phyloP scores from a whole-genome alignment of 2,113 vertebrate species.

The Dasyornis broadbenti region DNA sequence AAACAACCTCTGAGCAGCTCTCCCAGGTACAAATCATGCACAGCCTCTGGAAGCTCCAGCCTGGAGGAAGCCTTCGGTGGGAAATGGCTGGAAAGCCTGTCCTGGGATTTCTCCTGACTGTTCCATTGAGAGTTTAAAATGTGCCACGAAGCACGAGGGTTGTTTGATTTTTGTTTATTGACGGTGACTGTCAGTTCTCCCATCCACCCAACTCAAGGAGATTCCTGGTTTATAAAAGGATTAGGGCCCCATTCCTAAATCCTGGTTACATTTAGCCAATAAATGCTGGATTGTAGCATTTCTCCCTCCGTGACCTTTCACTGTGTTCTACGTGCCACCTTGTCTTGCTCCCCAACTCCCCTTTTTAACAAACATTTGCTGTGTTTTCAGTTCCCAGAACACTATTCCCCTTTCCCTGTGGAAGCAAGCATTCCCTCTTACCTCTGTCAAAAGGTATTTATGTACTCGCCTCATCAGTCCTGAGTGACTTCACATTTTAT shows the following conservation, averaged over 20 bases:
- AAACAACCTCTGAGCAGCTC: not conserved
- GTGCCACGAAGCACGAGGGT: rapidly evolving
- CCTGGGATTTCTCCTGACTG: not conserved
- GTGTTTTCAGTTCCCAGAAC: not conserved
- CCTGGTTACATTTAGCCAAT: not conserved
- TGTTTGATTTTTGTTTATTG: not conserved
- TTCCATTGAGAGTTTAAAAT: rapidly evolving
- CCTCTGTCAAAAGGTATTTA: not conserved
- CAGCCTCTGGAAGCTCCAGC: not conserved
- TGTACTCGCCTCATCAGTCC: not conserved
- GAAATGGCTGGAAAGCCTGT: not conserved
- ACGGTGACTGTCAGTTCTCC: rapidly evolving
- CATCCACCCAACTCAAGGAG: not conserved
- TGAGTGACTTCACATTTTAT: not conserved
- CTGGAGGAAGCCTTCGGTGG: not conserved
- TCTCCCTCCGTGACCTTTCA: not conserved
- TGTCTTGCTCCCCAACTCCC: not conserved
- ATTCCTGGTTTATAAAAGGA: not conserved
- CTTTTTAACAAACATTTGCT: not conserved
- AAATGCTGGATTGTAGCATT: not conserved
- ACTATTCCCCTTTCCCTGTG: not conserved
- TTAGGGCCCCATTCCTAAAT: not conserved
- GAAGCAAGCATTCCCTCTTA: not conserved
- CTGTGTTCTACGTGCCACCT: not conserved
- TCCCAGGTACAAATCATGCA: rapidly evolving